phyloP scores from a whole-genome alignment of 2,797 vertebrate genomes.

The Arrhamphus sclerolepis region DNA sequence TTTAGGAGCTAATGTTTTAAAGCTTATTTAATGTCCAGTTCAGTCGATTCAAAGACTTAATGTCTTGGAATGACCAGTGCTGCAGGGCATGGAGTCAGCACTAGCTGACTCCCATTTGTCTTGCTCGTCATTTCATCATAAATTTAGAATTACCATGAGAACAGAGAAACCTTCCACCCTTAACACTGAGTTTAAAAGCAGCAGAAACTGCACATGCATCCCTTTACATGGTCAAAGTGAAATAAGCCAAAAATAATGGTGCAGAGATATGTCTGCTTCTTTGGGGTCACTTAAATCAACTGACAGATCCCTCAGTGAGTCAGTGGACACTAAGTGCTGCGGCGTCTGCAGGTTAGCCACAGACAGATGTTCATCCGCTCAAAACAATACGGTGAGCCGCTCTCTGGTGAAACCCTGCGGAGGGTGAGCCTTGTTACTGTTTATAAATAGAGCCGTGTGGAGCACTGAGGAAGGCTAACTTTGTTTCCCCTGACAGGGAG shows the following conservation, averaged over 20 bases:
- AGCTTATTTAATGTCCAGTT: no score
- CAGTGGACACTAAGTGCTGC: constrained; percentile 20
- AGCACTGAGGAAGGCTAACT: constrained; percentile 76
- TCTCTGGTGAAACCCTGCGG: constrained; percentile 49
- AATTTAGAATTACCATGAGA: neutral
- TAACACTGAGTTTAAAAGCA: neutral
- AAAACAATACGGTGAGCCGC: constrained; percentile 68
- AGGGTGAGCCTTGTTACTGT: constrained; percentile 80
- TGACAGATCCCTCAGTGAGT: constrained; percentile 35
- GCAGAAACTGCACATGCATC: no score
- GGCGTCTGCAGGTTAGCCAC: constrained; percentile 62
- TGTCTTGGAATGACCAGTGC: no score
- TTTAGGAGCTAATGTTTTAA: no score
- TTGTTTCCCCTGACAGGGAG: constrained; percentile 79
- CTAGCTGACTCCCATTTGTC: neutral
- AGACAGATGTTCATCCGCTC: constrained; percentile 75
- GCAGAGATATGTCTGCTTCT: neutral
- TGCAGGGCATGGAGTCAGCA: no score
- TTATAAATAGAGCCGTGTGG: constrained; percentile 80
- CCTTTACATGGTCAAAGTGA: no score
- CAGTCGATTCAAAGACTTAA: no score
- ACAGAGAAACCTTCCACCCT: neutral
- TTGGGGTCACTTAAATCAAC: constrained; percentile 1
- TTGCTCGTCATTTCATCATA: neutral
- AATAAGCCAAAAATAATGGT: neutral